Evolutionary conservation across 2,888 invertebrate species (phyloP), one percentile per base, ranked within the genome.

Genomic region (Drosophila subsilvestris): DNA sequence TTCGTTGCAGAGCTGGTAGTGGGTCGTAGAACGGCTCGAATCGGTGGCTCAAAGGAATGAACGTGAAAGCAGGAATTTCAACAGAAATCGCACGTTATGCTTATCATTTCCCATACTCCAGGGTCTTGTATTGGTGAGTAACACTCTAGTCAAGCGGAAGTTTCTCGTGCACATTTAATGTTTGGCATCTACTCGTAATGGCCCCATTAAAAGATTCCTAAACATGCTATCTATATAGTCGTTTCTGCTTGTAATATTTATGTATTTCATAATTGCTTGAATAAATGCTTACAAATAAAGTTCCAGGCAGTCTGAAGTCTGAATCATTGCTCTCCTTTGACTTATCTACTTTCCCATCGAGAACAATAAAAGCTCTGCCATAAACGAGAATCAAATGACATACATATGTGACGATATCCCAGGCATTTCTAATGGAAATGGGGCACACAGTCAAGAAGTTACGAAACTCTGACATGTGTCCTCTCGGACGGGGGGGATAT

Each of bases 301-400:
- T 67, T 49, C 48, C 17, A 49, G 67, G 56, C 29, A 9, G n/a
- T 42, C 37, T 22, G 42, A 54, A n/a, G 18, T 29, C 27, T 18
- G 42, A 66, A 18, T 32, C 12, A 18, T 48, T 22, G 14, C 27
- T 51, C n/a, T 37, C 27, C 65, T 17, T n/a, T 29, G 29, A 17
- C 37, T 37, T 66, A 54, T 66, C 67, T 48, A 22, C 20, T 42
- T n/a, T 18, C 68, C 56, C 68, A 56, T 66, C 66, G 32, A 55
- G 51, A 78, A 48, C 50, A 63, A 75, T 75, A 63, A 75, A 78
- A 71, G 47, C 53, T 56, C 43, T 43, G 63, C 51, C 55, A 63
- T 63, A 51, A 45, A 66, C 37, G 37, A 72, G 48, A 42, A 63
- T 27, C 60, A 72, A 81, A 81, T 81, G 85, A 76, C 74, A 77